phyloP scores from a whole-genome alignment of 2,113 vertebrate species.

The Paradoxurus hermaphroditus region DNA sequence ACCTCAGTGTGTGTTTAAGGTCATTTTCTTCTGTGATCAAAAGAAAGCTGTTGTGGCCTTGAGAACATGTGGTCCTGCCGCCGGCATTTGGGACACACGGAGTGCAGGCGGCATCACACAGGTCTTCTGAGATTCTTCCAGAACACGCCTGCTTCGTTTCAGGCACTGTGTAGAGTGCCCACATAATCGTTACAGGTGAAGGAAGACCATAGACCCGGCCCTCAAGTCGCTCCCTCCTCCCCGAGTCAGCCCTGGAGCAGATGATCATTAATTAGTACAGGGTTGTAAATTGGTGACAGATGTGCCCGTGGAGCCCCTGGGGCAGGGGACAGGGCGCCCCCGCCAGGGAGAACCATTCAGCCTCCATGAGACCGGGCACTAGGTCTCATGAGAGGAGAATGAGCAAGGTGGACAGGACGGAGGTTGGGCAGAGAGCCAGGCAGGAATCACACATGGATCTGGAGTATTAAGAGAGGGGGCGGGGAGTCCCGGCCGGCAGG shows the following conservation, averaged over 20 bases:
- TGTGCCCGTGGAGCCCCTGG: background rate
- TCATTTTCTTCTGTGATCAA: background rate
- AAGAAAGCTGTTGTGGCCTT: background rate
- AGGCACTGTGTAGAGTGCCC: background rate
- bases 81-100: rapidly evolving
- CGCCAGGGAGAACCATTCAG: background rate
- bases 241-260: background rate
- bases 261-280: background rate
- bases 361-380: rapidly evolving
- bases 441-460: background rate
- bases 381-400: rapidly evolving
- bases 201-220: background rate
- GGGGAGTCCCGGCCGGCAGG: rapidly evolving
- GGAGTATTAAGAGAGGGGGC: rapidly evolving
- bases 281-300: background rate
- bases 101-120: background rate
- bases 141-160: background rate
- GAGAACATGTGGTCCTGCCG: background rate
- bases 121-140: background rate
- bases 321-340: background rate
- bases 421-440: rapidly evolving
- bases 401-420: background rate
- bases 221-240: background rate
- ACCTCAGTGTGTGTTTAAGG: background rate
- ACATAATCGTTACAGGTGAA: no score